Evolutionary conservation across 2,888 invertebrate species (phyloP), one percentile per base, ranked within the genome.

Genomic region (Volucella zonaria): DNA sequence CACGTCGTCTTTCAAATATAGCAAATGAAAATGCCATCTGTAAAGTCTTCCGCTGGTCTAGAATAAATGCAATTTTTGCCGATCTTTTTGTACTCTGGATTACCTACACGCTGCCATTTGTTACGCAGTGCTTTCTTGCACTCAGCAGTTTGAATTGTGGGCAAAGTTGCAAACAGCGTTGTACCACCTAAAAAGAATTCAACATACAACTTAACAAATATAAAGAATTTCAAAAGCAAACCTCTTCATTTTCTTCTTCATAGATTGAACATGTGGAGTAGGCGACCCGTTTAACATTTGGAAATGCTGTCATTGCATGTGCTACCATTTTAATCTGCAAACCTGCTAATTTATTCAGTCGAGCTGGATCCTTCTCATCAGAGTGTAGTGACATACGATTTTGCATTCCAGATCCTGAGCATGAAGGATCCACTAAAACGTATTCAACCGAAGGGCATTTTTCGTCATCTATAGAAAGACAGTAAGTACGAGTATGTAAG

Each of bases 21-120:
- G 99, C 98, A 45, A n/a, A 99, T 94, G 92, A 99, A 99, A 92
- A 99, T 99, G 2, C 99, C 99, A 90, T 96, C 98, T 0, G 98
- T 97, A 6, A 94, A 92, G 92, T 98, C 97, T 0, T 93, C 92
- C 6, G 96, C 94, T 0, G 96, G 95, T 87, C 93, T 94, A 0
- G 97, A 94, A 89, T 97, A 96, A 51, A 99, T 90, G 90, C 98
- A 98, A 85, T 94, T 94, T 8, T 94, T 93, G 3, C 95, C 95
- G 89, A 96, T 93, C 68, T 94, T 94, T 0, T 93, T 93, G 87
- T 94, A 95, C 87, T 95, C 93, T 1, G 92, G 91, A 2, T 94
- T 94, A 1, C 96, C 96, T 77, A 94, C 93, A 89, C 95, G 95
- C 52, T 93, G 92, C 96, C 96, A 96, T 61, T 94, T 93, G 6